Base-by-base conservation (phyloP, 2,888 invertebrate genomes). In the Lithodes maja region DNA sequence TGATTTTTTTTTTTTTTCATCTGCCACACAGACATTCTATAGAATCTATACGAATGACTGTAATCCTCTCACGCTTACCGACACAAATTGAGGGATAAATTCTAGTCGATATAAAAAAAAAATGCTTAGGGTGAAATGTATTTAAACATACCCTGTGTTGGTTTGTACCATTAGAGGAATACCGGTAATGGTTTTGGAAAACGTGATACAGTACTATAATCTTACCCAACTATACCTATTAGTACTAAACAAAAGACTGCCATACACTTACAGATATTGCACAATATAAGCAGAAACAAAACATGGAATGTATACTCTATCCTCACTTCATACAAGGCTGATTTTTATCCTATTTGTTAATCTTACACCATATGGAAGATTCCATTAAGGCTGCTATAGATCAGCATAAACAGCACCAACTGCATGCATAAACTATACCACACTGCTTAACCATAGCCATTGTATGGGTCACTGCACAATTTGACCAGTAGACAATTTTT, bases 281-380 rank as follows among this genome's bases (percentile, higher is more conserved):
- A 61, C 9, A 61, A 61, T 7, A 61, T 61, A 53, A n/a, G 15
- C 53, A 33, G 33, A 33, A 33, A 33, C 79, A 52, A 50, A 52
- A 83, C 50, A 5, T 75, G 83, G 83, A 83, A 83, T 83, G 83
- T 83, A 54, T 12, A 75, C 33, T 50, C 7, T 33, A 54, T 9
- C 5, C 17, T n/a, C 15, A 5, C 55, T 49, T 52, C 2, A 17
- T 49, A 71, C 7, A 15, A 3, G n/a, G 3, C 15, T 15, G 2
- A 68, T 68, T 5, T 82, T 82, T 54, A 17, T 12, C 49, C 15
- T 9, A 12, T n/a, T 52, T 68, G 15, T 55, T 55, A 55, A 61
- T 3, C 75, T 86, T 86, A 82, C 75, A 9, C 75, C 61, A 75
- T 55, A 81, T 74, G 82, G 86, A 86, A 82, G 81, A 86, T 75